A percentile compares a stretch with the other conserved stretches of the same genome.
Evolutionary conservation across 2,113 vertebrate genomes (phyloP).

Genomic region (Centropus unirufus): DNA sequence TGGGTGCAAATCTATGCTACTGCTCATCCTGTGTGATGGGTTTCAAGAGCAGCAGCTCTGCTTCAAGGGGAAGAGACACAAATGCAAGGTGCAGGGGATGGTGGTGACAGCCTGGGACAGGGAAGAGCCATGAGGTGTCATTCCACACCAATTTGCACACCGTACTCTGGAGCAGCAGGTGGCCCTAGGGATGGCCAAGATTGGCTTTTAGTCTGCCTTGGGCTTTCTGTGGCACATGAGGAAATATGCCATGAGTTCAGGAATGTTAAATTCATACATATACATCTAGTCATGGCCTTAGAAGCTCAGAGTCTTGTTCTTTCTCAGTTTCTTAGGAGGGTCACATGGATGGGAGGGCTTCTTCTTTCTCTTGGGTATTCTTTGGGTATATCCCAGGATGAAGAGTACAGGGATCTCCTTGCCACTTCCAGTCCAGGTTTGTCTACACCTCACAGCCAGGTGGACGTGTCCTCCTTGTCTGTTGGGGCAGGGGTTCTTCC

Average conservation of each 20-base stretch:
- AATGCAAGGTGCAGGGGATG: not conserved
- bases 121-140: not conserved
- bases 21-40: not conserved
- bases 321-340: not conserved
- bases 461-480: not conserved
- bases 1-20: not conserved
- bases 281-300: not conserved
- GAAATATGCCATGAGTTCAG: not conserved
- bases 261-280: not conserved
- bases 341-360: not conserved
- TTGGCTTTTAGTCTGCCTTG: not conserved
- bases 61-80: not conserved
- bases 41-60: not conserved
- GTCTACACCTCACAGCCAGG: not conserved
- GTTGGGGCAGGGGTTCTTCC: not conserved
- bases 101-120: accelerated
- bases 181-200: accelerated
- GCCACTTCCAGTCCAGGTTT: not conserved
- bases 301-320: not conserved
- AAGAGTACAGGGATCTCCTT: not conserved
- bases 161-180: not conserved
- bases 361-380: not conserved
- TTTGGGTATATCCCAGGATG: not conserved
- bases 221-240: not conserved
- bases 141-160: not conserved